Base-by-base conservation (phyloP, 2,797 vertebrate genomes). In the Parauchenoglanis ngamensis region DNA sequence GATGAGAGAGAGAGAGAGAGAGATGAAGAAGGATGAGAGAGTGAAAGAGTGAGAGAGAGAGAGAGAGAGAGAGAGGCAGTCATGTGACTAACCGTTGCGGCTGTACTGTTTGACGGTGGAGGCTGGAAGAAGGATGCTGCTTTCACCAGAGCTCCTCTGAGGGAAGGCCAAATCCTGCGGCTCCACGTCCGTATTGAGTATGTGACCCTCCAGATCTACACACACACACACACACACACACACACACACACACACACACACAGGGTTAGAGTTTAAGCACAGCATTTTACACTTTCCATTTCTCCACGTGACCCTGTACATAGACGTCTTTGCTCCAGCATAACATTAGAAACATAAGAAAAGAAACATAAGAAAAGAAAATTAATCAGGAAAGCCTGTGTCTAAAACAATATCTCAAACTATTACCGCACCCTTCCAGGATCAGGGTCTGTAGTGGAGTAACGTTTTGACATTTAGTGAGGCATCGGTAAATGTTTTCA, bases 101-200 rank as follows among this genome's bases (percentile, higher is more conserved):
- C 97, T 98, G 95, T 98, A 98, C 94, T 98, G 98, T 89, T 99
- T 99, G 95, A 98, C 97, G 7, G 97, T 98, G 81, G 96, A 98
- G 76, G 97, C 97, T 0, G 97, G 98, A 10, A 99, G 97, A 91
- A 98, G 97, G 93, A 99, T 99, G 92, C 95, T 96, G 93, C 96
- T 97, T 91, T 97, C 96, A 0, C 96, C 97, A 57, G 95, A 94
- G 7, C 97, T 95, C 82, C 96, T 97, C 93, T 98, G 96, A 1
- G 98, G 98, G 89, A 99, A 98, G 54, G 96, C 96, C 90, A 99
- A 92, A 90, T 98, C 97, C 92, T 97, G 97, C 59, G 97, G 95
- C 85, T 97, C 97, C 88, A 96, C 96, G 91, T 99, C 98, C 0
- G 97, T 98, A 95, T 96, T 99, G 83, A 99, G 92, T 86, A 98